phyloP scores from a whole-genome alignment of 1,140 invertebrate genomes.

The Littorina saxatilis region DNA sequence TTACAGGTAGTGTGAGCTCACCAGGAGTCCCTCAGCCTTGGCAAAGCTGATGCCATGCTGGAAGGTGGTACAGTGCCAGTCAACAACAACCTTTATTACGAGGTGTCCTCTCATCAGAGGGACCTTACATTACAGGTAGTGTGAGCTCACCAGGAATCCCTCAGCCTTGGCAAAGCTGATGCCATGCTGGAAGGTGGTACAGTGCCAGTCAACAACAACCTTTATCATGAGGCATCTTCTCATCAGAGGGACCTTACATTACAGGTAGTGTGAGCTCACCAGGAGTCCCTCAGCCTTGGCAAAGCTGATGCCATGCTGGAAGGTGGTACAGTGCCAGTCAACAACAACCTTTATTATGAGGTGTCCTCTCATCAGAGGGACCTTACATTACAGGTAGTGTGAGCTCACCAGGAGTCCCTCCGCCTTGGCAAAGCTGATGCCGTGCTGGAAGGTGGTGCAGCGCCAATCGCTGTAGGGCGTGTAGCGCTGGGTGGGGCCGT shows the following conservation, averaged over 20 bases:
- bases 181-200: slow-evolving; percentile 87
- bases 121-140: too few species aligned
- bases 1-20: too few species aligned
- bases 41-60: slow-evolving; percentile 90
- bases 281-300: slow-evolving; percentile 76
- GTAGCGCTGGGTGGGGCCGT: slow-evolving; percentile 87
- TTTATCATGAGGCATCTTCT: too few species aligned
- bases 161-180: slow-evolving; percentile 83
- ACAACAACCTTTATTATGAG: too few species aligned
- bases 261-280: too few species aligned
- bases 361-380: too few species aligned
- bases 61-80: slow-evolving; percentile 88
- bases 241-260: too few species aligned
- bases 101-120: too few species aligned
- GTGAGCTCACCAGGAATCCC: slow-evolving; percentile 63
- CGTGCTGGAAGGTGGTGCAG: slow-evolving; percentile 87
- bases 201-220: slow-evolving; percentile 91
- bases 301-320: slow-evolving; percentile 89
- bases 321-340: slow-evolving; percentile 88
- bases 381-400: too few species aligned
- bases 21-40: slow-evolving; percentile 61
- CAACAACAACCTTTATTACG: too few species aligned
- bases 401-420: slow-evolving; percentile 66
- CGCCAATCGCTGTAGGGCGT: slow-evolving; percentile 89
- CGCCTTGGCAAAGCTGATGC: slow-evolving; percentile 84